Conservation (phyloP, 2,113 vertebrate species). For the Scytalopus superciliaris region DNA sequence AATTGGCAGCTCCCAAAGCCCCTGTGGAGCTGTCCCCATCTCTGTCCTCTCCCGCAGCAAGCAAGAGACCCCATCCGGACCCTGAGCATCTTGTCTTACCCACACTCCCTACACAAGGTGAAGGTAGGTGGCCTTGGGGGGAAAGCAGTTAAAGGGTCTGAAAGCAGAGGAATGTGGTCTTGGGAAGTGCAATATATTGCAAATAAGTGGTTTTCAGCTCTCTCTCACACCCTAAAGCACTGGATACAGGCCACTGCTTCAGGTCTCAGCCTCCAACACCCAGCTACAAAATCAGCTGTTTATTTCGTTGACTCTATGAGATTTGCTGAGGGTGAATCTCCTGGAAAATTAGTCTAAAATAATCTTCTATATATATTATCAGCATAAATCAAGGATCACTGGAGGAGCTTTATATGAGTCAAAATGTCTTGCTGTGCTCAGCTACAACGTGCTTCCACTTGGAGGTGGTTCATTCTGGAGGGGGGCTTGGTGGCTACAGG, state of each 20-base stretch:
- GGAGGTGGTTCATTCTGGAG: not conserved
- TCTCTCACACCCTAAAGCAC: not conserved
- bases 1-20: not conserved
- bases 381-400: not conserved
- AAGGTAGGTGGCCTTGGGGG: constrained; percentile 52
- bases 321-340: not conserved
- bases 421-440: not conserved
- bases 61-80: constrained; percentile 65
- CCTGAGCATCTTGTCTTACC: constrained; percentile 68
- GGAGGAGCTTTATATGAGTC: not conserved
- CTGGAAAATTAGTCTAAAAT: not conserved
- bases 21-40: not conserved
- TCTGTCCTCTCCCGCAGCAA: constrained; percentile 54
- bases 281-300: not conserved
- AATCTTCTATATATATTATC: not conserved
- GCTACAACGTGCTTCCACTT: not conserved
- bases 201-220: not conserved
- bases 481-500: fast-evolving
- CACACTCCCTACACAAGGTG: constrained; percentile 27
- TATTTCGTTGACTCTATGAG: not conserved
- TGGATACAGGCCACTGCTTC: fast-evolving
- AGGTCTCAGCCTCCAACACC: not conserved
- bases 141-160: not conserved
- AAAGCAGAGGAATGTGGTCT: not conserved
- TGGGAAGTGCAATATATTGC: fast-evolving